These are phyloP conservation scores for Charanyca ferruginea DNA, from an alignment of 2,888 invertebrate species.

Conservation along the genomic window DNA sequence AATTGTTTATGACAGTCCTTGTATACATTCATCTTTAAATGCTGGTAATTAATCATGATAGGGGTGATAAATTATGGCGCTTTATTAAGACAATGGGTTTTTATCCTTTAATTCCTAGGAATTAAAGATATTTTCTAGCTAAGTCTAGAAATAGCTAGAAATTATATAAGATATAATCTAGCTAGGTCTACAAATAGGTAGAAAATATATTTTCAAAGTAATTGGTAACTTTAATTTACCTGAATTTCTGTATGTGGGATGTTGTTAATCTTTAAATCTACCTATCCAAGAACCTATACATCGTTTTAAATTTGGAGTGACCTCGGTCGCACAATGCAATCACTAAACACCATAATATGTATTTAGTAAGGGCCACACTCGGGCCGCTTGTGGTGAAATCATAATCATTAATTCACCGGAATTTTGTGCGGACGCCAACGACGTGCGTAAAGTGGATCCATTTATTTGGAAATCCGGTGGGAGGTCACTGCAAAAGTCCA, in stretches of 20 bases:
- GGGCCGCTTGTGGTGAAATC: slow-evolving; percentile 69
- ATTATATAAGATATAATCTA: too few relatives aligned
- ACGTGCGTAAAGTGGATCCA: slow-evolving; percentile 84
- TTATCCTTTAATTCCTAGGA: slow-evolving; percentile 20
- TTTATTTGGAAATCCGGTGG: slow-evolving; percentile 88
- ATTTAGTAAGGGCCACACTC: slow-evolving; percentile 41
- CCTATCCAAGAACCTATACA: not conserved
- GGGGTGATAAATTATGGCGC: slow-evolving; percentile 50
- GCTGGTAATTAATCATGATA: slow-evolving; percentile 58
- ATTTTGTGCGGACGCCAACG: slow-evolving; percentile 77
- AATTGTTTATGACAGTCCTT: slow-evolving; percentile 63
- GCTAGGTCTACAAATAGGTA: too few relatives aligned
- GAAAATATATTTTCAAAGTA: slow-evolving; percentile 16
- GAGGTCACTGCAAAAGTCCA: slow-evolving; percentile 88
- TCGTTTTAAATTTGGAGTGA: slow-evolving; percentile 2
- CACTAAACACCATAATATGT: slow-evolving; percentile 36
- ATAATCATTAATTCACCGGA: slow-evolving; percentile 78
- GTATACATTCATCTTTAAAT: slow-evolving; percentile 56
- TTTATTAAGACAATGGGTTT: slow-evolving; percentile 30
- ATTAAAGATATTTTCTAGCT: too few relatives aligned
- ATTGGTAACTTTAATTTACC: not conserved
- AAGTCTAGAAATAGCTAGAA: too few relatives aligned
- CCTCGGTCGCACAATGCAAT: slow-evolving; percentile 18
- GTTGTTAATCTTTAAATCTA: not conserved
- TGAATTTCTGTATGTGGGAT: not conserved